These are phyloP conservation scores for Protomyctophum bolini DNA, from an alignment of 2,113 vertebrate species.

Conservation along the genomic window DNA sequence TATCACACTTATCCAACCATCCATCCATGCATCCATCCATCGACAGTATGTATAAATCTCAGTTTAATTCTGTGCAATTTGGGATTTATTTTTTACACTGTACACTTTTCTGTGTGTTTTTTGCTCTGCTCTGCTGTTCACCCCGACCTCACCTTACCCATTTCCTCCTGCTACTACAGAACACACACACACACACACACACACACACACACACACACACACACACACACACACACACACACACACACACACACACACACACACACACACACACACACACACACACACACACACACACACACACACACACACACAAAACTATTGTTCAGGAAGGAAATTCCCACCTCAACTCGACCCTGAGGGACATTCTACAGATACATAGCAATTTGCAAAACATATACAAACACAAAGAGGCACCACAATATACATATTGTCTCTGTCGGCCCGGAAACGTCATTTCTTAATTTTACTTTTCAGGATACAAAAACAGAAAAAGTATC, in stretches of 20 bases:
- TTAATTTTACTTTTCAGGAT: too few species aligned
- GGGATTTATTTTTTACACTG: neutral
- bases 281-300: conserved; percentile 4
- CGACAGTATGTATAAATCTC: too few species aligned
- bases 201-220: conserved; percentile 2
- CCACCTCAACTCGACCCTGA: neutral
- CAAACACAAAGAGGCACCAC: neutral
- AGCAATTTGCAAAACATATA: neutral
- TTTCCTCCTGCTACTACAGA: neutral
- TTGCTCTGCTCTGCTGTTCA: neutral
- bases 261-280: neutral
- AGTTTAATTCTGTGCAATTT: too few species aligned
- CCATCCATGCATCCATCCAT: too few species aligned
- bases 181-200: neutral
- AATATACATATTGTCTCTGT: too few species aligned
- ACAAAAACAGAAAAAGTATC: too few species aligned
- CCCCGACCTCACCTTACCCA: conserved; percentile 5
- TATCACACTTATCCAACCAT: too few species aligned
- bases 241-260: too few species aligned
- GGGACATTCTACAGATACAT: neutral
- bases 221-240: neutral
- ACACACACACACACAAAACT: neutral
- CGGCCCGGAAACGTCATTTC: too few species aligned
- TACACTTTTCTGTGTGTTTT: neutral
- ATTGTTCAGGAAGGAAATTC: neutral